Conservation (phyloP, 2,888 invertebrate genomes). For the Ectemnius continuus region DNA sequence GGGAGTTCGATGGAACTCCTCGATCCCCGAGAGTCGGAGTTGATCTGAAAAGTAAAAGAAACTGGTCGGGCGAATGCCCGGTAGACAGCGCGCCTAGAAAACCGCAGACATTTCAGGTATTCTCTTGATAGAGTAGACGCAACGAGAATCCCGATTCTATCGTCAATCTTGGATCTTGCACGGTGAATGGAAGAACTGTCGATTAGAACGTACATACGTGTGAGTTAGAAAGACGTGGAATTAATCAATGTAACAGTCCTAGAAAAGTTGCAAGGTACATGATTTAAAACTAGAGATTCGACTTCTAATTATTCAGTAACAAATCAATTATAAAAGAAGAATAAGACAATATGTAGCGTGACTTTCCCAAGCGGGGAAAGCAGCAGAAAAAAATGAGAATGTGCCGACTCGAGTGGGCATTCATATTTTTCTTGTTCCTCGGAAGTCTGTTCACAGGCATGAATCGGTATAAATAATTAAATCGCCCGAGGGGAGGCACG, state of each 20-base stretch:
- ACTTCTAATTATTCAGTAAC: no score
- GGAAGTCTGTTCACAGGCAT: constrained; percentile 37
- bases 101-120: constrained; percentile 11
- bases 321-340: no score
- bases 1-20: no score
- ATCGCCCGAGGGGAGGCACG: constrained; percentile 28
- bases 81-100: constrained; percentile 1
- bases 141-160: constrained; percentile 1
- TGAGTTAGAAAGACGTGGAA: no score
- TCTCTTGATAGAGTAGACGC: constrained; percentile 7
- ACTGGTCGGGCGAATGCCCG: no score
- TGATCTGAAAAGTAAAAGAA: constrained; percentile 11
- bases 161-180: no score
- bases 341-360: constrained; percentile 16
- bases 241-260: no score
- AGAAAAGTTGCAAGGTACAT: no score
- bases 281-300: no score
- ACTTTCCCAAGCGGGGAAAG: constrained; percentile 59
- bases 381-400: constrained; percentile 46
- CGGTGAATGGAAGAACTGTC: no score
- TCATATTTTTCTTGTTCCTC: constrained; percentile 38
- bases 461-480: constrained; percentile 57
- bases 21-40: constrained; percentile 13
- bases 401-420: constrained; percentile 14
- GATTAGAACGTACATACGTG: no score